Evolutionary conservation across 2,113 vertebrate species (phyloP).

Genomic region (Clarias macrocephalus): DNA sequence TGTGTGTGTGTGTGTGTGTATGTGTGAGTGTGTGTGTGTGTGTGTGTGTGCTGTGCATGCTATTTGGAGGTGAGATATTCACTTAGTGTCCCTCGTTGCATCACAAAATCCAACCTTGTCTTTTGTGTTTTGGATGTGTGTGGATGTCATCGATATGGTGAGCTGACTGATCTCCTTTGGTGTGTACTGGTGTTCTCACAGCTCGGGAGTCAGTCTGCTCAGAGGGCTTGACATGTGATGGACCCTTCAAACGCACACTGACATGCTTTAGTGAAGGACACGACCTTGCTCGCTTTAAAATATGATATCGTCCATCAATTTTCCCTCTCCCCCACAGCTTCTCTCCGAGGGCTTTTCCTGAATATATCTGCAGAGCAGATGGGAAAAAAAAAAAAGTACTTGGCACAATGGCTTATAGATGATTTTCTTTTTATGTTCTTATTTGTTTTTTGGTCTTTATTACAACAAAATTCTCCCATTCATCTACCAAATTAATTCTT

Average conservation of each 20-base stretch:
- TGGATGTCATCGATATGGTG: slow-evolving; percentile 55
- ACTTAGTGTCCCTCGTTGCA: neutral
- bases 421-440: too few relatives aligned
- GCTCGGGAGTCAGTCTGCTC: slow-evolving; percentile 10
- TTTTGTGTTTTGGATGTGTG: slow-evolving; percentile 38
- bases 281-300: slow-evolving; percentile 5
- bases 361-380: neutral
- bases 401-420: neutral
- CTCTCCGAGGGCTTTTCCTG: neutral
- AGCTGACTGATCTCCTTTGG: slow-evolving; percentile 27
- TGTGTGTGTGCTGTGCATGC: slow-evolving; percentile 16
- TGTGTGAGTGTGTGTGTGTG: too few relatives aligned
- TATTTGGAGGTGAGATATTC: neutral
- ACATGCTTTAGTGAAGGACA: slow-evolving; percentile 22
- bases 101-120: neutral
- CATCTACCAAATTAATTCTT: neutral
- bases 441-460: neutral
- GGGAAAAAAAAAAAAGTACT: neutral
- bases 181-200: slow-evolving; percentile 2
- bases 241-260: slow-evolving; percentile 16
- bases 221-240: slow-evolving; percentile 20
- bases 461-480: neutral
- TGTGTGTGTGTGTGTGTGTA: too few relatives aligned
- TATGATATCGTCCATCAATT: neutral
- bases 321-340: neutral